Evolutionary conservation across 2,797 vertebrate genomes (phyloP).

Genomic region (Eutrigla gurnardus): DNA sequence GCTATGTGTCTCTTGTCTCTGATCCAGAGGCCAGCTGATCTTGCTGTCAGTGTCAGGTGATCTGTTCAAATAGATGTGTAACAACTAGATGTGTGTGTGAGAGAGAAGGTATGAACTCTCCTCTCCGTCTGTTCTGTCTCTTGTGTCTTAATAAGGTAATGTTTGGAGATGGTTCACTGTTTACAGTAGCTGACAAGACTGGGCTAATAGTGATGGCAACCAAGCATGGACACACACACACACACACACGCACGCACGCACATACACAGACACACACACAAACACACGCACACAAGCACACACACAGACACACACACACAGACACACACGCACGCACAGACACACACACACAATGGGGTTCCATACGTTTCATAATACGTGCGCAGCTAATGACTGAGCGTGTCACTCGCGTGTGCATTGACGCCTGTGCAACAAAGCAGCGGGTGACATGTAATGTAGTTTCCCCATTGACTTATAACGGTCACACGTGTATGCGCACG

Average conservation of each 20-base stretch:
- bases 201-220: slow-evolving; percentile 69
- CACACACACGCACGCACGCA: slow-evolving; percentile 9
- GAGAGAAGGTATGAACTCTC: neutral
- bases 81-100: neutral
- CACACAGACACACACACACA: slow-evolving; percentile 19
- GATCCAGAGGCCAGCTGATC: neutral
- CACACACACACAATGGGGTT: no score
- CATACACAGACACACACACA: slow-evolving; percentile 9
- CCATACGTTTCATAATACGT: no score
- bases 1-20: neutral
- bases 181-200: slow-evolving; percentile 73
- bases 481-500: no score
- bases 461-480: no score
- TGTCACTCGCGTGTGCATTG: no score
- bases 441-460: no score
- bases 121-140: slow-evolving; percentile 54
- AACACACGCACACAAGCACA: slow-evolving; percentile 10
- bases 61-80: neutral
- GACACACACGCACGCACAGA: neutral
- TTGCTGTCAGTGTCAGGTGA: neutral
- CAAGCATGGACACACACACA: slow-evolving; percentile 40
- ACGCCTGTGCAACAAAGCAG: no score
- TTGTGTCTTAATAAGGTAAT: slow-evolving; percentile 97
- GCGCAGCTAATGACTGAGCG: no score
- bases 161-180: slow-evolving; percentile 89